Base-by-base conservation (phyloP, 2,797 vertebrate species). In the Pampus argenteus region DNA sequence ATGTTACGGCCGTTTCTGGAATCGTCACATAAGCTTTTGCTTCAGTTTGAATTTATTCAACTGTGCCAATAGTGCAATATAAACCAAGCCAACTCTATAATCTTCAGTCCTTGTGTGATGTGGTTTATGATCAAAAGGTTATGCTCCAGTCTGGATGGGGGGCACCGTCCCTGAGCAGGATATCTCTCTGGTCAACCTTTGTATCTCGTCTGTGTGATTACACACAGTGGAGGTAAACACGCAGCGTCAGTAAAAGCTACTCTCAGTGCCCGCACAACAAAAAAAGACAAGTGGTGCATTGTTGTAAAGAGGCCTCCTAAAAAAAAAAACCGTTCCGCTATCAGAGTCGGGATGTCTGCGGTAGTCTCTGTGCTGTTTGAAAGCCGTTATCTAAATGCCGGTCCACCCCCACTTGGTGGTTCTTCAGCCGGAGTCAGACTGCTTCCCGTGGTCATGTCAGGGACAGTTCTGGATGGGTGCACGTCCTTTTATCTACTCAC, bases 401-500 rank as follows among this genome's bases (percentile, higher is more conserved):
- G 31, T 3, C 38, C 71, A 11, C 25, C 66, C 71, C 68, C 68
- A 2, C 47, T 55, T 55, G 74, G 17, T 63, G 1, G 64, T 9
- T 9, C 52, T 57, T 29, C 57, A 69, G 58, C 25, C 9, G 1
- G 74, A 84, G 76, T 72, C 81, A 56, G 81, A 15, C 86, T 20
- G 77, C 56, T 28, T 72, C 78, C 77, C 69, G 67, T 2, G 63
- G 22, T 74, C 82, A 2, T 80, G 87, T 83, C 85, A 36, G 71
- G 82, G 86, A 74, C 83, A 61, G 89, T 94, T 94, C 91, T 90
- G 92, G 89, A 85, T 89, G 91, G 89, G 64, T 81, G 92, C 89
- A 76, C 76, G 7, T 69, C 71, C 80, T 88, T 93, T 93, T 86
- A 91, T 91, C 85, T 79, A 54, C 70, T 71, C 89, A 2, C 88